These are phyloP conservation scores for Druceiella hillmani DNA, from an alignment of 2,888 invertebrate genomes.

Conservation along the genomic window DNA sequence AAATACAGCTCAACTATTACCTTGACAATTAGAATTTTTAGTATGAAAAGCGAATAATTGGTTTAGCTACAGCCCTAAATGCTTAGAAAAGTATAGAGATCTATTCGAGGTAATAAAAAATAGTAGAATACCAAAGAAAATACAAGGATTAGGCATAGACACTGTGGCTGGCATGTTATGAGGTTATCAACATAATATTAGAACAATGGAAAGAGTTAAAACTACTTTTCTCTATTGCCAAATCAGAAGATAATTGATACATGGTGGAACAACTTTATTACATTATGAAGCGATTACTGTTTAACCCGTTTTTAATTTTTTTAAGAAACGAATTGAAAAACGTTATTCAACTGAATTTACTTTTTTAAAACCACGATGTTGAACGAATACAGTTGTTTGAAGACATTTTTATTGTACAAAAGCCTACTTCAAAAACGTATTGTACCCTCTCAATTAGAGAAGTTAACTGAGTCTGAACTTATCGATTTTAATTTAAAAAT, in stretches of 20 bases:
- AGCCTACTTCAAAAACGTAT: conserved; percentile 23
- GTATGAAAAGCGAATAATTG: conserved; percentile 24
- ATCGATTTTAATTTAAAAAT: conserved; percentile 24
- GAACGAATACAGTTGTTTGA: too few relatives aligned
- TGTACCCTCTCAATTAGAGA: conserved; percentile 25
- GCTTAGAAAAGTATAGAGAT: conserved; percentile 21
- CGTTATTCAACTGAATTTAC: conserved; percentile 20
- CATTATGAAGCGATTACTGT: conserved; percentile 18
- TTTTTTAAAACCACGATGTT: conserved; percentile 25
- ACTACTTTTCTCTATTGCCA: conserved; percentile 24
- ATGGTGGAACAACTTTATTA: conserved; percentile 24
- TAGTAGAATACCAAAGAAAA: conserved; percentile 20
- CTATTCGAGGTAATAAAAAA: conserved; percentile 23
- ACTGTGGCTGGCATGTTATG: conserved; percentile 22
- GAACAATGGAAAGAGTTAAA: conserved; percentile 28
- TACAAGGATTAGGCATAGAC: conserved; percentile 23
- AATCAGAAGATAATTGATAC: conserved; percentile 24
- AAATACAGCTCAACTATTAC: too few relatives aligned
- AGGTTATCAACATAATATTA: conserved; percentile 24
- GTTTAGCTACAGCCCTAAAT: conserved; percentile 25
- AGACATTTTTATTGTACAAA: conserved; percentile 23
- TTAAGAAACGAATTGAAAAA: conserved; percentile 21
- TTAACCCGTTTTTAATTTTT: conserved; percentile 24
- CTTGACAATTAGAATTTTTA: conserved; percentile 22
- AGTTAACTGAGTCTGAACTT: conserved; percentile 22